phyloP scores from a whole-genome alignment of 2,113 vertebrate species.

The Eulacestoma nigropectus region DNA sequence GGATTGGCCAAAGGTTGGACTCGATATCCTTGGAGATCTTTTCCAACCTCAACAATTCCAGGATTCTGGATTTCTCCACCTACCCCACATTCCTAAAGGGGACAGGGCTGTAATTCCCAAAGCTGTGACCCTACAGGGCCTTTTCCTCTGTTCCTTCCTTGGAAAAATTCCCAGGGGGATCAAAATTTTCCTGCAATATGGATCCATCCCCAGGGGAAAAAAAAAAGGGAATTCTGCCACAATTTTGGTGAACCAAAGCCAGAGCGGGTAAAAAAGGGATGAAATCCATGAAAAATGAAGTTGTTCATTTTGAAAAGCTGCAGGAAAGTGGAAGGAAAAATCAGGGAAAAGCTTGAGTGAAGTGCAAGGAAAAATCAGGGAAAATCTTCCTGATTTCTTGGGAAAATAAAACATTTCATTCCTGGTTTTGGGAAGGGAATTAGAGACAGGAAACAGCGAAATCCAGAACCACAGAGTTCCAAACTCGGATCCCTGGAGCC shows the following conservation, averaged over 20 bases:
- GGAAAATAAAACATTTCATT: not conserved
- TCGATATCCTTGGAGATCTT: not conserved
- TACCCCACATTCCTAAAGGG: not conserved
- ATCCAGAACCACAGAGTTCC: accelerated
- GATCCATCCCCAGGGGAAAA: too few species aligned
- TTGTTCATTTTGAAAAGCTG: not conserved
- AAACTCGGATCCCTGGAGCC: not conserved
- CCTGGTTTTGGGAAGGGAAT: not conserved
- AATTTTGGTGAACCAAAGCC: not conserved
- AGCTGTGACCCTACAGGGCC: not conserved
- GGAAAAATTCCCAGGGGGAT: not conserved
- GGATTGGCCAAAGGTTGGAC: not conserved
- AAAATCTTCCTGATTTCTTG: not conserved
- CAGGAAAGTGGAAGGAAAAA: not conserved
- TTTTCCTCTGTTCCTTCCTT: not conserved
- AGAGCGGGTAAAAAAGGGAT: not conserved
- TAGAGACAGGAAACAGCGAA: not conserved
- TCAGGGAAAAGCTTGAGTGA: not conserved
- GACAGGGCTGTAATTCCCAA: not conserved
- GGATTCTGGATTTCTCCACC: not conserved
- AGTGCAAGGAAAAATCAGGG: not conserved
- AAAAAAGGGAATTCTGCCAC: not conserved
- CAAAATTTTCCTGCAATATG: accelerated
- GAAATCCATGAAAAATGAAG: not conserved
- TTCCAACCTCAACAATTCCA: not conserved